Evolutionary conservation across 2,888 invertebrate species (phyloP).

Genomic region (Callyntrura guangdongensis): DNA sequence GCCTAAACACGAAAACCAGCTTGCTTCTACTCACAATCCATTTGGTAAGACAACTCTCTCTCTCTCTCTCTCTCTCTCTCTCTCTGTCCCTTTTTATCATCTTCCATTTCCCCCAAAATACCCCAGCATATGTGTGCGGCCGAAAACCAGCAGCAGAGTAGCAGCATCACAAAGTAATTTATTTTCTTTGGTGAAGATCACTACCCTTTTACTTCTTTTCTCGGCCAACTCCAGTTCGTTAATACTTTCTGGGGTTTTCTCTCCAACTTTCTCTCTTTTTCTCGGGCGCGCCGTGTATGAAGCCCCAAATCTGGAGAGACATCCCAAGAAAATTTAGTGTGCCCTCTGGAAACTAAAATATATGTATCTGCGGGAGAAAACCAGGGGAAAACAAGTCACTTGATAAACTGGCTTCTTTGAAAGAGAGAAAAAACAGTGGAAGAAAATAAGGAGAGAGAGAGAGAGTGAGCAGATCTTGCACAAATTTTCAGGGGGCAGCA

Average conservation of each 20-base stretch:
- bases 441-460: not conserved
- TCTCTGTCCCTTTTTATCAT: not conserved
- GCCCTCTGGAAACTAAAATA: slow-evolving; percentile 3
- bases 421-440: not conserved
- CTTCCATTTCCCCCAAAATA: not conserved
- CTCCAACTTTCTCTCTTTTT: not conserved
- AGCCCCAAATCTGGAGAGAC: too few species aligned
- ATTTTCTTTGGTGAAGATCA: too few species aligned
- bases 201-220: too few species aligned
- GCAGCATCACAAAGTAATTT: not conserved
- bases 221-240: too few species aligned
- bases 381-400: not conserved
- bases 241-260: too few species aligned
- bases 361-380: not conserved
- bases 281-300: not conserved
- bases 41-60: not conserved
- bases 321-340: too few species aligned
- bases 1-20: not conserved
- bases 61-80: too few species aligned
- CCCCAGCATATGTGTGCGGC: too few species aligned
- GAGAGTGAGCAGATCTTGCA: slow-evolving; percentile 5
- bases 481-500: slow-evolving; percentile 66
- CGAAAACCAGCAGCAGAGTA: not conserved
- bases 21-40: not conserved
- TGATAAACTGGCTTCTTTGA: slow-evolving; percentile 14